A percentile compares a stretch with the other conserved stretches of the same genome.
These are phyloP conservation scores for Drosophila mercatorum DNA, from an alignment of 2,888 invertebrate genomes.

Conservation along the genomic window DNA sequence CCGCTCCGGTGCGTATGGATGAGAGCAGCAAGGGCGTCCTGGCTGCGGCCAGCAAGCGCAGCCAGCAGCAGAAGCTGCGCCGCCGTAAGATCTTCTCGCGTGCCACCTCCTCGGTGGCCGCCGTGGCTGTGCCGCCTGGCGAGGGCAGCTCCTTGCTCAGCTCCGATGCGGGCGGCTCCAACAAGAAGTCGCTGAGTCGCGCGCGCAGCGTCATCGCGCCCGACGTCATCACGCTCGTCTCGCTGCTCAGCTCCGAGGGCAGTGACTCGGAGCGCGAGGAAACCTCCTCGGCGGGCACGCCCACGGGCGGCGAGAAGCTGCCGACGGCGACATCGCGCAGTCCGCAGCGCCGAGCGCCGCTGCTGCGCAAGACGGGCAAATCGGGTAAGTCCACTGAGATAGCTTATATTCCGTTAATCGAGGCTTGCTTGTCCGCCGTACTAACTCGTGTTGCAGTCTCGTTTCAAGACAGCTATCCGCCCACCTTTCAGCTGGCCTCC, in stretches of 20 bases:
- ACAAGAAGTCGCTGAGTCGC: conserved; percentile 74
- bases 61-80: conserved; percentile 73
- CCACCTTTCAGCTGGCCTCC: conserved; percentile 80
- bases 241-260: conserved; percentile 88
- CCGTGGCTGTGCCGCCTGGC: conserved; percentile 26
- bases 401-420: too few relatives aligned
- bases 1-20: conserved; percentile 84
- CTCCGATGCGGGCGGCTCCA: conserved; percentile 29
- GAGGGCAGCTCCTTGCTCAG: conserved; percentile 39
- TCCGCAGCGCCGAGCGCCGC: conserved; percentile 78
- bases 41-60: conserved; percentile 74
- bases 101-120: conserved; percentile 56
- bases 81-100: conserved; percentile 79
- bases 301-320: conserved; percentile 39
- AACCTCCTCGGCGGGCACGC: conserved; percentile 50
- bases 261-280: conserved; percentile 87
- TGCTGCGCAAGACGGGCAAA: conserved; percentile 84
- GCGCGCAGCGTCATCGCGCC: conserved; percentile 81
- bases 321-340: conserved; percentile 49
- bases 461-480: conserved; percentile 84
- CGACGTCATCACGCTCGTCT: conserved; percentile 88
- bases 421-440: neutral
- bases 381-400: conserved; percentile 76
- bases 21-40: conserved; percentile 76
- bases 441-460: conserved; percentile 80